Base-by-base conservation (phyloP, 1,140 invertebrate genomes). In the Akabosia matsudoensis region DNA sequence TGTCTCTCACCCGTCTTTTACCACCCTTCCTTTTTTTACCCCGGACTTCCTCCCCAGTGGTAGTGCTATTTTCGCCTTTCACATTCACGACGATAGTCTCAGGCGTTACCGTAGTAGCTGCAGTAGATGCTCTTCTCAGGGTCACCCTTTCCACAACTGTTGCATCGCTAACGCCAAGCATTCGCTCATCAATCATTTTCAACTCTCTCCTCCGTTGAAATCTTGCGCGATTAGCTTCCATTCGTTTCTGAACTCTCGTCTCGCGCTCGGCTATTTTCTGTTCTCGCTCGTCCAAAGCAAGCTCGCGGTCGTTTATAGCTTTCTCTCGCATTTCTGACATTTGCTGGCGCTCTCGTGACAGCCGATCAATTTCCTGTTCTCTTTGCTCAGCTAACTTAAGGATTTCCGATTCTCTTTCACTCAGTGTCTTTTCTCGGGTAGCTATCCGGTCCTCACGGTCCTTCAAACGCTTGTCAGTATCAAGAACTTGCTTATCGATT, bases 381-480 rank as follows among this genome's bases (percentile, higher is more conserved):
- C 70, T 13, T 30, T 13, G 13, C 45, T 72, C 70, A 2, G 70
- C 70, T 34, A 72, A 45, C 34, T 72, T 72, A 7, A 72, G n/a
- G 3, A 72, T 72, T 26, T 72, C 70, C 1, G 16, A 26, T 51
- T 72, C 70, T n/a, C 70, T 33, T 26, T 18, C 37, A 45, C 33
- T 28, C 70, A 72, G 37, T 22, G 16, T 24, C 18, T 7, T 72
- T 45, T 72, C 70, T 2, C 70, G 33, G 14, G 33, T 14, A 7
- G 33, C 70, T 16, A 72, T 18, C 10, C 70, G 13, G 34, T 22
- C 70, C 24, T 72, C 70, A 3, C 70, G 16, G 16, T 72, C 70
- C 34, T 72, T 72, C 22, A 72, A 51, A 1, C 70, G 13, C 22
- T 72, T 72, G 33, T 72, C 70, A 18, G 37, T 51, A n/a, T 72